Conservation (phyloP, 1,140 invertebrate genomes). For the Nasonia vitripennis region DNA sequence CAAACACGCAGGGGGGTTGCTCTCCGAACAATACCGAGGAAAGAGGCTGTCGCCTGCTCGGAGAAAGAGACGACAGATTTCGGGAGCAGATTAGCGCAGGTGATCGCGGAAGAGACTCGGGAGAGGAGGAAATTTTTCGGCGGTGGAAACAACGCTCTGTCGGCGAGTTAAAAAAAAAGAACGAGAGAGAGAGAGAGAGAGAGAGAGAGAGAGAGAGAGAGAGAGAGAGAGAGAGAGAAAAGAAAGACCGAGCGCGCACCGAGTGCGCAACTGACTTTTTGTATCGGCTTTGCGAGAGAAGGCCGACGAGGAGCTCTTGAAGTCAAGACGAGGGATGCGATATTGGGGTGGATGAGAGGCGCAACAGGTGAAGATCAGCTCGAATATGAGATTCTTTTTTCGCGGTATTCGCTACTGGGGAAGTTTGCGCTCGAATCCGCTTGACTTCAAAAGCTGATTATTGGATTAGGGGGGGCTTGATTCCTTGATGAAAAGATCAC, state of each 20-base stretch:
- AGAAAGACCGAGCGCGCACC: conserved; percentile 1
- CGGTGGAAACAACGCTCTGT: conserved; percentile 24
- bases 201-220: background rate
- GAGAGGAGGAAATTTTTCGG: conserved; percentile 44
- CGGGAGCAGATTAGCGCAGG: conserved; percentile 55
- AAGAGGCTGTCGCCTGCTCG: background rate
- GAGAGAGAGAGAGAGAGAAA: background rate
- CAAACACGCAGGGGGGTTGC: conserved; percentile 18
- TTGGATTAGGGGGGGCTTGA: background rate
- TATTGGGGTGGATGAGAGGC: background rate
- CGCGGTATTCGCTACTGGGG: background rate
- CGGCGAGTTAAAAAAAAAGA: conserved; percentile 5
- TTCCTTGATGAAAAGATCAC: background rate
- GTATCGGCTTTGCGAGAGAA: conserved; percentile 47
- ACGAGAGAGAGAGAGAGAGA: conserved; percentile 1
- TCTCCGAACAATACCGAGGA: conserved; percentile 57
- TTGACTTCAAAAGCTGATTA: conserved; percentile 11
- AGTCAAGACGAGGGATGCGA: background rate
- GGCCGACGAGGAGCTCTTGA: conserved; percentile 55
- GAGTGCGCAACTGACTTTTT: conserved; percentile 55
- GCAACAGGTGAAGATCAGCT: conserved; percentile 28
- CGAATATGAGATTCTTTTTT: background rate
- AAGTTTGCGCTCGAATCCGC: too few species aligned
- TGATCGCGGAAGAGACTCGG: conserved; percentile 34
- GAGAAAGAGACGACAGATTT: conserved; percentile 49